Evolutionary conservation across 92 coral and sea anemone genomes (phyloP).

Genomic region (Heliopora coerulea): DNA sequence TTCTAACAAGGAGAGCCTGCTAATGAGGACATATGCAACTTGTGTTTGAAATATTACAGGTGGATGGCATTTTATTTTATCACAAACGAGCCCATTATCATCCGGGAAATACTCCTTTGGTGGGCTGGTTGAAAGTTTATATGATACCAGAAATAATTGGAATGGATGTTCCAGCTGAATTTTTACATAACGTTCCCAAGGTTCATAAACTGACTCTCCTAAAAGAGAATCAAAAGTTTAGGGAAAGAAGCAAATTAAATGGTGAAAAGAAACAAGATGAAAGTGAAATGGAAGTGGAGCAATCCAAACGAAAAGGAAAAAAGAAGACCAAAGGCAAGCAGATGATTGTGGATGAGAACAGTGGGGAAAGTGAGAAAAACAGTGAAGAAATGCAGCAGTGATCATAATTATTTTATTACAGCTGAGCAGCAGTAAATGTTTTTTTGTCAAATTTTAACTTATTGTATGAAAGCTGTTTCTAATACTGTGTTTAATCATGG

Average conservation of each 20-base stretch:
- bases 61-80: slow-evolving; percentile 89
- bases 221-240: slow-evolving; percentile 70
- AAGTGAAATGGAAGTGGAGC: slow-evolving; percentile 56
- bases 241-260: slow-evolving; percentile 43
- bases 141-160: slow-evolving; percentile 81
- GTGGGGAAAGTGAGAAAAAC: neutral
- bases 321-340: slow-evolving; percentile 48
- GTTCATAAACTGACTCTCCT: slow-evolving; percentile 72
- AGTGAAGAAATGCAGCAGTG: slow-evolving; percentile 12
- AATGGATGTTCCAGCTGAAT: slow-evolving; percentile 64
- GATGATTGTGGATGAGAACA: slow-evolving; percentile 18
- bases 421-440: too few relatives aligned
- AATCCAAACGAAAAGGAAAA: slow-evolving; percentile 9
- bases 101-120: slow-evolving; percentile 88
- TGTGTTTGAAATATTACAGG: slow-evolving; percentile 44
- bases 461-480: too few relatives aligned
- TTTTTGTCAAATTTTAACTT: too few relatives aligned
- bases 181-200: slow-evolving; percentile 60
- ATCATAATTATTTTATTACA: too few relatives aligned
- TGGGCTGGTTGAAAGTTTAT: slow-evolving; percentile 89
- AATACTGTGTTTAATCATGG: too few relatives aligned
- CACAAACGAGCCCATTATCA: slow-evolving; percentile 88
- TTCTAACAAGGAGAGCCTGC: too few relatives aligned
- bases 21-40: too few relatives aligned
- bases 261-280: slow-evolving; percentile 26